A percentile compares a stretch with the other conserved stretches of the same genome.
phyloP scores from a whole-genome alignment of 2,888 invertebrate species.

The Drosophila dives region DNA sequence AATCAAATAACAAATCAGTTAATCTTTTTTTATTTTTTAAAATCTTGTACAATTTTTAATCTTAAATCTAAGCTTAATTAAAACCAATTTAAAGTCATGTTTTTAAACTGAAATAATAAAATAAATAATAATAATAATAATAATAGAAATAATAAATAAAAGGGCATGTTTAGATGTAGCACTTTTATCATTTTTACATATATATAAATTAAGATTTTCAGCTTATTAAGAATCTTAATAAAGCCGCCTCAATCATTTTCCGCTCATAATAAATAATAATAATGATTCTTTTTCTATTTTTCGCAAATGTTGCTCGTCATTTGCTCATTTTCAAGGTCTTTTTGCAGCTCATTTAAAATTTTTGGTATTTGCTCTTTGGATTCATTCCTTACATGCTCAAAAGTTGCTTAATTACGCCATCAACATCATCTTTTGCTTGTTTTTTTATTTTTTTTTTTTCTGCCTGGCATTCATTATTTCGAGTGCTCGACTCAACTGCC shows the following conservation, averaged over 20 bases:
- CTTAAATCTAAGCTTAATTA: background rate
- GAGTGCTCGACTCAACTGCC: slow-evolving; percentile 46
- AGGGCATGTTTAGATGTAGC: background rate
- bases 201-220: background rate
- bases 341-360: slow-evolving; percentile 9
- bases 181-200: background rate
- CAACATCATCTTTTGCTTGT: slow-evolving; percentile 40
- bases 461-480: slow-evolving; percentile 13
- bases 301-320: background rate
- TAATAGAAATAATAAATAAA: too few species aligned
- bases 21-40: background rate
- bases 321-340: slow-evolving; percentile 26
- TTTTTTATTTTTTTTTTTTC: background rate
- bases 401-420: slow-evolving; percentile 53
- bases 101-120: background rate
- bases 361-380: slow-evolving; percentile 1
- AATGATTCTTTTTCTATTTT: slow-evolving; percentile 12
- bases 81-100: background rate
- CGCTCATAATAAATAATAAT: background rate
- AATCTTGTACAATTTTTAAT: background rate
- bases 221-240: background rate
- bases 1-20: background rate
- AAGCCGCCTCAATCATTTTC: too few species aligned
- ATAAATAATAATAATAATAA: too few species aligned
- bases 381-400: slow-evolving; percentile 21